Conservation (phyloP, 2,888 invertebrate genomes). For the Dasysyrphus albostriatus region DNA sequence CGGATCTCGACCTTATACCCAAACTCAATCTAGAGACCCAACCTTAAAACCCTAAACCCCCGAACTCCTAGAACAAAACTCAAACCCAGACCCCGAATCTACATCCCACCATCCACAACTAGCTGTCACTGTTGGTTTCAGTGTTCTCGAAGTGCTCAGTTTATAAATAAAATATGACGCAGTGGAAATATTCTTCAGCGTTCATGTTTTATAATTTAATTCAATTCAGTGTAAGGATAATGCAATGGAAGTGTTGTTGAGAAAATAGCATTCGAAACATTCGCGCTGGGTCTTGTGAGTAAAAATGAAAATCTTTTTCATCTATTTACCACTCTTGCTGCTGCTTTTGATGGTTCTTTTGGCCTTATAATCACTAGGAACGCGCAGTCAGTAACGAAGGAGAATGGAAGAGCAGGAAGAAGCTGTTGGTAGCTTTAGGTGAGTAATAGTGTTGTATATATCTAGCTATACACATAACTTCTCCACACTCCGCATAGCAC, state of each 20-base stretch:
- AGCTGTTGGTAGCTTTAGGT: conserved; percentile 5
- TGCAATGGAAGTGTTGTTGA: conserved; percentile 71
- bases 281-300: conserved; percentile 42
- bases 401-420: background rate
- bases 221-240: conserved; percentile 71
- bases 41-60: background rate
- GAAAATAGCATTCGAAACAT: conserved; percentile 67
- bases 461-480: background rate
- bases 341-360: background rate
- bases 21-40: conserved; percentile 9
- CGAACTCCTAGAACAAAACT: background rate
- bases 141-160: conserved; percentile 46
- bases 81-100: background rate
- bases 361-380: conserved; percentile 12
- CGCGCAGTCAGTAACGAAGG: conserved; percentile 10
- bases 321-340: background rate
- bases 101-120: conserved; percentile 25
- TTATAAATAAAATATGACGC: conserved; percentile 73
- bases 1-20: conserved; percentile 23
- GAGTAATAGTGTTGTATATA: background rate
- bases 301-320: conserved; percentile 26
- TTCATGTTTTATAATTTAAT: conserved; percentile 75
- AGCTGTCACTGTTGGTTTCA: conserved; percentile 43
- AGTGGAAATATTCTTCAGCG: conserved; percentile 69
- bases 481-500: background rate